These are phyloP conservation scores for Rhipidura dahli DNA, from an alignment of 2,113 vertebrate genomes.

Conservation along the genomic window DNA sequence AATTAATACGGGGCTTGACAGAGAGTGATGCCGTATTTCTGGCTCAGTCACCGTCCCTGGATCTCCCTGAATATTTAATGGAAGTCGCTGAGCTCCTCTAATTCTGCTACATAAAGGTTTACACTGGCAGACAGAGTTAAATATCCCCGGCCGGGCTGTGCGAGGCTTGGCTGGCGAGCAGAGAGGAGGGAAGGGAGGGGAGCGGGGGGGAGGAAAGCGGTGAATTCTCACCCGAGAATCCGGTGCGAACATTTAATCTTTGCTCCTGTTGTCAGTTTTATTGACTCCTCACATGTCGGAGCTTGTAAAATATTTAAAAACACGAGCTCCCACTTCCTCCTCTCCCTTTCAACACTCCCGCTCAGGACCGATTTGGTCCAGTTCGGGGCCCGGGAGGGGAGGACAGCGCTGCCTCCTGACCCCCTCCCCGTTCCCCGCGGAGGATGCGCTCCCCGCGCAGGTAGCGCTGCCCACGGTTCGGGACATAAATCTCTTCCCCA, in stretches of 20 bases:
- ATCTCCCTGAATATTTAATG: constrained; percentile 76
- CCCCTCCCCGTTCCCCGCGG: neutral
- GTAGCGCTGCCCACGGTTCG: neutral
- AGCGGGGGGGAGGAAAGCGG: neutral
- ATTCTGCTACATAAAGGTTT: constrained; percentile 82
- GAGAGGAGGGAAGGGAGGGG: neutral
- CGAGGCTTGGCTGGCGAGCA: constrained; percentile 4
- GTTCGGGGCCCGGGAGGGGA: neutral
- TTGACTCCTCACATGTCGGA: constrained; percentile 26
- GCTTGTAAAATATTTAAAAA: constrained; percentile 59
- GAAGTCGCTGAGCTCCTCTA: constrained; percentile 62
- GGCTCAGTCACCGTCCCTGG: constrained; percentile 13
- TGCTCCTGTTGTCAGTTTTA: constrained; percentile 37
- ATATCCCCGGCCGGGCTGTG: constrained; percentile 43
- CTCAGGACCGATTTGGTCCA: constrained; percentile 12
- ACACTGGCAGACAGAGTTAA: constrained; percentile 72
- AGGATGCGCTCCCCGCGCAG: neutral
- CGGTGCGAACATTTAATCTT: constrained; percentile 45
- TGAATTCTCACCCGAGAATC: constrained; percentile 24
- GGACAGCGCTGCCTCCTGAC: neutral
- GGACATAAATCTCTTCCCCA: neutral
- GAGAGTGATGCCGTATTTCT: neutral
- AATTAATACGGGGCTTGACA: neutral
- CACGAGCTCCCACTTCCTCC: neutral
- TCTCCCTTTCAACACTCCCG: constrained; percentile 1